phyloP scores from a whole-genome alignment of 2,888 invertebrate genomes.

The Prenolepis imparis region DNA sequence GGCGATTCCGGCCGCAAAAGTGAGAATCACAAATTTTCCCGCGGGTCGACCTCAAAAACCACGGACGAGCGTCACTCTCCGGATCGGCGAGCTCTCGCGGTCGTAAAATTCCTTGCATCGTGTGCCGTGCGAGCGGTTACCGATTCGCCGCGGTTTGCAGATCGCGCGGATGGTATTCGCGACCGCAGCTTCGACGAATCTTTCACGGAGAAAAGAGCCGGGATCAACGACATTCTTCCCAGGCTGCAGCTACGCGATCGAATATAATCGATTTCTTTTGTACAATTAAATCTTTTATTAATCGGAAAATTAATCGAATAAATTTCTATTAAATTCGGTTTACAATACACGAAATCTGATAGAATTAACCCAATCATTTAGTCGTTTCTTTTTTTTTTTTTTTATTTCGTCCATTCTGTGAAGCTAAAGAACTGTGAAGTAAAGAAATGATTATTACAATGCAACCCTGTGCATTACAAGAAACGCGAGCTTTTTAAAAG shows the following conservation, averaged over 20 bases:
- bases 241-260: neutral
- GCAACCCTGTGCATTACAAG: neutral
- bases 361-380: neutral
- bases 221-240: conserved; percentile 31
- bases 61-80: conserved; percentile 38
- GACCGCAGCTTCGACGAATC: conserved; percentile 42
- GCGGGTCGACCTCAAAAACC: conserved; percentile 55
- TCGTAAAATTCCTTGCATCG: conserved; percentile 54
- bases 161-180: conserved; percentile 39
- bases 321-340: neutral
- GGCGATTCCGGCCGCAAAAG: conserved; percentile 38
- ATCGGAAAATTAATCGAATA: neutral
- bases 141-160: conserved; percentile 58
- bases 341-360: neutral
- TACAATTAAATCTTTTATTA: neutral
- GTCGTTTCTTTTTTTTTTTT: neutral
- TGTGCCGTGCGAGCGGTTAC: conserved; percentile 48
- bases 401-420: neutral
- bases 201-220: conserved; percentile 18
- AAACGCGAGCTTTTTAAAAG: neutral
- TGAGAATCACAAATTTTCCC: conserved; percentile 48
- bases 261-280: neutral
- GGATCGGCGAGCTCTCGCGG: conserved; percentile 47
- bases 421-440: too few species aligned
- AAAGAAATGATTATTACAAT: neutral